Evolutionary conservation across 2,888 invertebrate genomes (phyloP).

Genomic region (Aleiodes testaceus): DNA sequence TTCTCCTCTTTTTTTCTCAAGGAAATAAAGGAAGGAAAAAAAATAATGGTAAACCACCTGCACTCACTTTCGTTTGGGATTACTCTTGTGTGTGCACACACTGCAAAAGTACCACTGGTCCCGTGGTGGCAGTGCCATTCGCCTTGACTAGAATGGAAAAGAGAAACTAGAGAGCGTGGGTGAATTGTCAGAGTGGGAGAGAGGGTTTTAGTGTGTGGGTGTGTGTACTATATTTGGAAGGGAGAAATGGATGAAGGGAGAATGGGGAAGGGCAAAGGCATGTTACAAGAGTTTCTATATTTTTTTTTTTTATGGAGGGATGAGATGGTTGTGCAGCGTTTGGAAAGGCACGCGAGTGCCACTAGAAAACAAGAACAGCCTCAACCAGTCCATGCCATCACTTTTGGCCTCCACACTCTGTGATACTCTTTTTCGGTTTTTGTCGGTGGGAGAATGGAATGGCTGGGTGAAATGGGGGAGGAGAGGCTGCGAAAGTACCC

Average conservation of each 20-base stretch:
- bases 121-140: slow-evolving; percentile 28
- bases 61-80: slow-evolving; percentile 23
- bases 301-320: slow-evolving; percentile 1
- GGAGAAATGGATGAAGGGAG: slow-evolving; percentile 25
- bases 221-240: slow-evolving; percentile 23
- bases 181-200: slow-evolving; percentile 43
- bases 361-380: slow-evolving; percentile 22
- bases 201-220: slow-evolving; percentile 43
- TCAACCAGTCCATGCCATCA: slow-evolving; percentile 19
- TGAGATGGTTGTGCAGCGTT: slow-evolving; percentile 29
- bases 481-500: slow-evolving; percentile 27
- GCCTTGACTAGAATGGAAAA: slow-evolving; percentile 41
- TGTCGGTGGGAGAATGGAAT: not conserved
- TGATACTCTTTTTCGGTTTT: not conserved
- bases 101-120: slow-evolving; percentile 33
- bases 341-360: slow-evolving; percentile 38
- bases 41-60: slow-evolving; percentile 20
- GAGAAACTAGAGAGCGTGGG: slow-evolving; percentile 45
- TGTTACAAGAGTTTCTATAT: not conserved
- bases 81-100: slow-evolving; percentile 35
- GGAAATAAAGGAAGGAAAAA: not conserved
- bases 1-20: not conserved
- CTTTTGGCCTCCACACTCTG: slow-evolving; percentile 3
- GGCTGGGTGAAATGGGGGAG: slow-evolving; percentile 16
- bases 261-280: slow-evolving; percentile 2